Base-by-base conservation (phyloP, 1,140 invertebrate genomes). In the Drosophila nigrodunni region DNA sequence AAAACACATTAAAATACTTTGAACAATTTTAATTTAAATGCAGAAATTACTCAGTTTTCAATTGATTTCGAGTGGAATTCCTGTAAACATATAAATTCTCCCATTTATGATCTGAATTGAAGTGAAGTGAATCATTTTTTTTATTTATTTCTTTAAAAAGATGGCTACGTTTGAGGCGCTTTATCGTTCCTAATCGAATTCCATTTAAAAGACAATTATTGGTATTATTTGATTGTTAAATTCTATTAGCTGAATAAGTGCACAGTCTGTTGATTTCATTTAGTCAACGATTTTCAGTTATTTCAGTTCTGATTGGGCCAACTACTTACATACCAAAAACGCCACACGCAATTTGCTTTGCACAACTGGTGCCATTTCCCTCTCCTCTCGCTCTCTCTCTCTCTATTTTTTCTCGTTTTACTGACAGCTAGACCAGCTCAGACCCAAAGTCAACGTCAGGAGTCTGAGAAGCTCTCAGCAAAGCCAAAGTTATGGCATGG, bases 401-500 rank as follows among this genome's bases (percentile, higher is more conserved):
- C 34, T 50, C 34, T 7, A 3, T 30, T 7, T 21, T 4, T 3
- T 13, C 10, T 54, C 13, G n/a, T 6, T n/a, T 5, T 44, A 61
- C 46, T 69, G 57, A 69, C 49, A 69, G 58, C 46, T 61, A 47
- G 39, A 59, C 44, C 46, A 49, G 50, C 35, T 71, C 50, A 41
- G 50, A 47, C 18, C 10, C 37, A 37, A 30, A 47, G 37, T 54
- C 58, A 46, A 39, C 37, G 37, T 9, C 34, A 13, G 49, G 13
- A 54, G 59, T 49, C 46, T 39, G 25, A 44, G 37, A 46, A 60
- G 25, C 34, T 35, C 43, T 25, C 39, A 25, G 39, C 77, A 71
- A 87, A 87, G 83, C 80, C 67, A 87, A 88, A 87, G 83, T 87
- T 87, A 87, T 87, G 83, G 83, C 82, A 82, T 76, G 66, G 82